Evolutionary conservation across 2,888 invertebrate genomes (phyloP).

Genomic region (Celastrina argiolus): DNA sequence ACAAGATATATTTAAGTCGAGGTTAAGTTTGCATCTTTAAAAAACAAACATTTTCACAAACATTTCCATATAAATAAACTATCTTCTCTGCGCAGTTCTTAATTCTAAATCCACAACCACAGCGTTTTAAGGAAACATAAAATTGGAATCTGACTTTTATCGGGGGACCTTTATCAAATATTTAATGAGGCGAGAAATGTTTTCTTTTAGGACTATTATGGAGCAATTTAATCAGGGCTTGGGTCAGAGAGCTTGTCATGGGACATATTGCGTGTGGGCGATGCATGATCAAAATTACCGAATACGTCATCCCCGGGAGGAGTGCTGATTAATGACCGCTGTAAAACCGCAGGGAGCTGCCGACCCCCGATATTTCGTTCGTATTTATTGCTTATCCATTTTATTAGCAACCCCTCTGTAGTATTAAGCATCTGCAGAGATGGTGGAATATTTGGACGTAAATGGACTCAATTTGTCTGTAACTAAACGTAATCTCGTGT

Average conservation of each 20-base stretch:
- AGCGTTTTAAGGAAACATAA: neutral
- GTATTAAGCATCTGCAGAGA: neutral
- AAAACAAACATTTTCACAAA: no score
- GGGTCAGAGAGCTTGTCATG: slow-evolving; percentile 26
- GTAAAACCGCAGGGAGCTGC: slow-evolving; percentile 47
- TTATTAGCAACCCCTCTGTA: slow-evolving; percentile 50
- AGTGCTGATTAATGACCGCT: slow-evolving; percentile 60
- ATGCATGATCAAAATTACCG: slow-evolving; percentile 57
- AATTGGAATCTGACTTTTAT: neutral
- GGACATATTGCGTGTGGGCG: slow-evolving; percentile 34
- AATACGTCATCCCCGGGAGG: slow-evolving; percentile 54
- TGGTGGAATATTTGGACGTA: neutral
- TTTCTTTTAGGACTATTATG: slow-evolving; percentile 7
- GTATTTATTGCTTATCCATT: slow-evolving; percentile 61
- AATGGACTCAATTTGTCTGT: neutral
- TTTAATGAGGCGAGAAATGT: slow-evolving; percentile 11
- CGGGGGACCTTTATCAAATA: neutral
- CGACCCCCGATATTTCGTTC: slow-evolving; percentile 50
- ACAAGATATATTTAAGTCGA: no score
- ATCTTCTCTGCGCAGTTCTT: neutral
- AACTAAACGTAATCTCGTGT: neutral
- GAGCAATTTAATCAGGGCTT: slow-evolving; percentile 18
- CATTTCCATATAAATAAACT: no score
- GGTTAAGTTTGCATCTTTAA: no score
- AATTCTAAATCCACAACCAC: neutral